A percentile compares a stretch with the other conserved stretches of the same genome.
phyloP scores from a whole-genome alignment of 2,888 invertebrate genomes.

The Lasius platythorax region DNA sequence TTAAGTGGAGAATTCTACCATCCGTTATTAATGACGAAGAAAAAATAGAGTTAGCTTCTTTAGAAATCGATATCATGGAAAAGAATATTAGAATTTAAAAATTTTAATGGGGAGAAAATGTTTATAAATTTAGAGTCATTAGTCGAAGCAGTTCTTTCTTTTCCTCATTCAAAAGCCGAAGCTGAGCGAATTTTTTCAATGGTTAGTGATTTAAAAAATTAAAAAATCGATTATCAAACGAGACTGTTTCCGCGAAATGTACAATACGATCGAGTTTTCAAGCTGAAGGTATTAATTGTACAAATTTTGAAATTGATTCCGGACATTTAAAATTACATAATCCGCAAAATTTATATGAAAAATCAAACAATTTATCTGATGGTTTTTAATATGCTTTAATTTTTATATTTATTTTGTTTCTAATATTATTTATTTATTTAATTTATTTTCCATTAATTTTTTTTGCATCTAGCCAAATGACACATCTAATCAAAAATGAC shows the following conservation, averaged over 20 bases:
- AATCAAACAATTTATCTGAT: too few relatives aligned
- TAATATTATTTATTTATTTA: too few relatives aligned
- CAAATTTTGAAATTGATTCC: not conserved
- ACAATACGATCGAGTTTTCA: not conserved
- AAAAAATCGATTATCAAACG: not conserved
- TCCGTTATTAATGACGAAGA: not conserved
- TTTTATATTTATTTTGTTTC: too few relatives aligned
- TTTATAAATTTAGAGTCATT: not conserved
- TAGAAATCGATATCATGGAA: not conserved
- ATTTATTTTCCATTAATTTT: too few relatives aligned
- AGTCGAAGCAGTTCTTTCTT: not conserved
- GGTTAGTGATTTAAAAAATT: not conserved
- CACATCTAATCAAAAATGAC: too few relatives aligned
- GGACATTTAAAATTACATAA: not conserved
- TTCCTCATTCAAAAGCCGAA: not conserved
- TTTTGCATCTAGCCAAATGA: too few relatives aligned
- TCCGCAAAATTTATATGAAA: not conserved
- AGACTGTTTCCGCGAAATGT: not conserved
- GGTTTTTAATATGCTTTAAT: not conserved
- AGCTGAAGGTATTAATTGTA: not conserved
- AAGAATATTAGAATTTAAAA: not conserved
- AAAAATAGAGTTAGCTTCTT: not conserved
- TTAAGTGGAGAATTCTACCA: not conserved
- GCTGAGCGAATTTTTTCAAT: not conserved
- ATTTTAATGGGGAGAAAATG: not conserved